These are phyloP conservation scores for Oscheius sp. DNA, from an alignment of 2,888 invertebrate genomes.

Conservation along the genomic window DNA sequence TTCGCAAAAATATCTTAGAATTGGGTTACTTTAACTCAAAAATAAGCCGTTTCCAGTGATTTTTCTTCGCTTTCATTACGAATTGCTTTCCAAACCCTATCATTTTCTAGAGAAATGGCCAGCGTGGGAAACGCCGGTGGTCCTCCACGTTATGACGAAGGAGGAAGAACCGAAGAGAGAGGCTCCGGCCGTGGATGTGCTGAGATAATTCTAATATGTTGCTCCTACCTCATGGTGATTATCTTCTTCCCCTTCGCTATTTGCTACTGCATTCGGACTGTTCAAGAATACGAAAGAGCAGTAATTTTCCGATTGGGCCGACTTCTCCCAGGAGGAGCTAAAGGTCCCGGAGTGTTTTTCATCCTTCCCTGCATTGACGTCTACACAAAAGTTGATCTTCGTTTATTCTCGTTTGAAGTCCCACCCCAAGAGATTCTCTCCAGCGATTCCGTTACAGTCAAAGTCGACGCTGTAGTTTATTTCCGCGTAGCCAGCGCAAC, in stretches of 20 bases:
- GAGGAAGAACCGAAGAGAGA: neutral
- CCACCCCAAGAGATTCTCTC: conserved; percentile 84
- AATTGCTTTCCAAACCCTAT: too few species aligned
- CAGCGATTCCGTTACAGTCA: conserved; percentile 93
- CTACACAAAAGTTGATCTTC: conserved; percentile 82
- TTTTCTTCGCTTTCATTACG: too few species aligned
- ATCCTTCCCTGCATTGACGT: conserved; percentile 77
- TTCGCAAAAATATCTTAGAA: too few species aligned
- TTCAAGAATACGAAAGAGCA: conserved; percentile 76
- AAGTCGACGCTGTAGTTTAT: conserved; percentile 84
- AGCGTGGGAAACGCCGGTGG: neutral
- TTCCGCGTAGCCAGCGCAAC: conserved; percentile 88
- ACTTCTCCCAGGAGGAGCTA: conserved; percentile 78
- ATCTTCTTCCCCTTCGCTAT: conserved; percentile 60
- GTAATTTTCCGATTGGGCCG: conserved; percentile 88
- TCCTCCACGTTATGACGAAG: neutral
- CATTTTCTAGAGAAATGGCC: too few species aligned
- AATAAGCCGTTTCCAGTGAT: too few species aligned
- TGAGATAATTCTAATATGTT: conserved; percentile 34
- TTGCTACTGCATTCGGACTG: conserved; percentile 53
- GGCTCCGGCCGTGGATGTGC: conserved; percentile 19
- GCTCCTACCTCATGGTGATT: conserved; percentile 54
- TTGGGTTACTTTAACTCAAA: too few species aligned
- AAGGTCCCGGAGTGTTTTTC: conserved; percentile 78
- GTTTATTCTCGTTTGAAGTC: conserved; percentile 94